phyloP scores from a whole-genome alignment of 2,888 invertebrate genomes.

The Melikaiella ostensackeni region DNA sequence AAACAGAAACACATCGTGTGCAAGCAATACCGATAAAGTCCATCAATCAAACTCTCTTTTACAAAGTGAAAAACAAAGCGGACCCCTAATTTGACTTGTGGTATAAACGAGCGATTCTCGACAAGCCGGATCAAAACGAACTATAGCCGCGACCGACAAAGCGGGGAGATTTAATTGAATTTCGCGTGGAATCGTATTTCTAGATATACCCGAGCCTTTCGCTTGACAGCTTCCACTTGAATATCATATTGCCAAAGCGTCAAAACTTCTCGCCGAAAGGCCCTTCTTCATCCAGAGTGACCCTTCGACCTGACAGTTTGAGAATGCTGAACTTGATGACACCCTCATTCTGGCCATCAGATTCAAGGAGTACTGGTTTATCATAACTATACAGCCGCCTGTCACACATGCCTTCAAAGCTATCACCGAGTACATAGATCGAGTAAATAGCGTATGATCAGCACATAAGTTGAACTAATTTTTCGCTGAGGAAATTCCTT shows the following conservation, averaged over 20 bases:
- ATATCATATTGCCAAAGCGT: slow-evolving; percentile 28
- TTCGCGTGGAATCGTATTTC: slow-evolving; percentile 33
- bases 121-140: slow-evolving; percentile 36
- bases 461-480: neutral
- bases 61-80: slow-evolving; percentile 39
- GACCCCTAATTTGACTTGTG: slow-evolving; percentile 40
- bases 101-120: slow-evolving; percentile 37
- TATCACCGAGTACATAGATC: neutral
- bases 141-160: slow-evolving; percentile 33
- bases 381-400: neutral
- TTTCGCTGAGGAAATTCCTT: neutral
- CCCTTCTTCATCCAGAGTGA: slow-evolving; percentile 17
- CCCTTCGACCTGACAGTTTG: slow-evolving; percentile 31
- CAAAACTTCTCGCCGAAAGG: slow-evolving; percentile 29
- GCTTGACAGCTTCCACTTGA: slow-evolving; percentile 34
- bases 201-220: slow-evolving; percentile 11
- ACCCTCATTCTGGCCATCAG: slow-evolving; percentile 7
- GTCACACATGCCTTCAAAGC: slow-evolving; percentile 8
- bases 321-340: slow-evolving; percentile 33
- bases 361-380: slow-evolving; percentile 7
- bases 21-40: slow-evolving; percentile 38
- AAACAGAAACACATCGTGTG: slow-evolving; percentile 39
- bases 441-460: neutral
- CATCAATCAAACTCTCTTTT: slow-evolving; percentile 40
- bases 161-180: slow-evolving; percentile 39